Percentiles rank a stretch among this genome's conserved stretches.
These are phyloP conservation scores for Caenorhabditis doughertyi DNA, from an alignment of 2,888 invertebrate genomes.

Conservation along the genomic window DNA sequence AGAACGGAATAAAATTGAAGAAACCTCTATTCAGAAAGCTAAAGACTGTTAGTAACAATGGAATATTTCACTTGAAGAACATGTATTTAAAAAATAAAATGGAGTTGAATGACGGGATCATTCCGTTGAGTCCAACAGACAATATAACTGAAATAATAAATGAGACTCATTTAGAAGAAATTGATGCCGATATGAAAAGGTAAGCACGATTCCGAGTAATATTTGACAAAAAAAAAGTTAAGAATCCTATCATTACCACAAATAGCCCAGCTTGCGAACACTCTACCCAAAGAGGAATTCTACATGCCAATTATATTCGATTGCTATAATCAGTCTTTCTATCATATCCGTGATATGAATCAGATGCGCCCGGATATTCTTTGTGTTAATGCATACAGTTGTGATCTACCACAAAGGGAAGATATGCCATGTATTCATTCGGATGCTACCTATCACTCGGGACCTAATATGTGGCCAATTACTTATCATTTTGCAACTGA, in stretches of 20 bases:
- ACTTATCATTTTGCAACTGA: slow-evolving; percentile 49
- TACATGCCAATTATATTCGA: slow-evolving; percentile 59
- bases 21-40: slow-evolving; percentile 31
- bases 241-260: slow-evolving; percentile 10
- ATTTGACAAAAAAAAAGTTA: background rate
- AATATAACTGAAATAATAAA: slow-evolving; percentile 42
- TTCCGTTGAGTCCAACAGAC: slow-evolving; percentile 44
- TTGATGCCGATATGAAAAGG: slow-evolving; percentile 51
- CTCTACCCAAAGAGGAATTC: slow-evolving; percentile 43
- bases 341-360: slow-evolving; percentile 43
- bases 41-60: slow-evolving; percentile 38
- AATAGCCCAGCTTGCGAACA: slow-evolving; percentile 1
- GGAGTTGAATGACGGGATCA: background rate
- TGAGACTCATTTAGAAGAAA: slow-evolving; percentile 32
- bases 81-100: slow-evolving; percentile 23
- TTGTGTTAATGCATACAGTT: slow-evolving; percentile 62
- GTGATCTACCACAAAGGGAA: slow-evolving; percentile 54
- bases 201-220: background rate
- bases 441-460: slow-evolving; percentile 59
- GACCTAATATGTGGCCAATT: slow-evolving; percentile 58
- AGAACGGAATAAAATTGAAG: slow-evolving; percentile 4
- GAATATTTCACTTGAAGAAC: slow-evolving; percentile 58
- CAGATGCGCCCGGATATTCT: slow-evolving; percentile 32
- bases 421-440: slow-evolving; percentile 55
- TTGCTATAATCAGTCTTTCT: slow-evolving; percentile 57